Evolutionary conservation across 2,888 invertebrate genomes (phyloP).

Genomic region (Heteromurus nitidus): DNA sequence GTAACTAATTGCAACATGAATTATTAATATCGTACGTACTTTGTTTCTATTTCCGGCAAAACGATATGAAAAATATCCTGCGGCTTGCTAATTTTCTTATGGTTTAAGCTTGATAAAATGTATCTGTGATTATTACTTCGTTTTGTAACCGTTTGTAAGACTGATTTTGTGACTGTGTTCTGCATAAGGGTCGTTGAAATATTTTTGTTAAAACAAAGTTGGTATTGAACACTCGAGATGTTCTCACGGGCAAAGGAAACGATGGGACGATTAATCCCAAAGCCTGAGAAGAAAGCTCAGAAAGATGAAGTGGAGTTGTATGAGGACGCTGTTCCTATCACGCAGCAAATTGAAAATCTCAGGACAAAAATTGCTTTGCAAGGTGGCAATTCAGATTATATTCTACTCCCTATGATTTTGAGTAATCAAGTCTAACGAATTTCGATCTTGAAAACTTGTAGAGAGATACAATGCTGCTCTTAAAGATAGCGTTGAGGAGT

Average conservation of each 20-base stretch:
- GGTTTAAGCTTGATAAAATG: too few relatives aligned
- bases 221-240: neutral
- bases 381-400: conserved; percentile 39
- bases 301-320: conserved; percentile 30
- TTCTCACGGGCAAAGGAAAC: conserved; percentile 19
- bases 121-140: too few relatives aligned
- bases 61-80: too few relatives aligned
- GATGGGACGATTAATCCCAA: conserved; percentile 54
- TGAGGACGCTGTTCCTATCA: conserved; percentile 64
- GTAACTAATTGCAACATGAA: conserved; percentile 14
- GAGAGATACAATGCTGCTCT: conserved; percentile 69
- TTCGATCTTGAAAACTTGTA: too few relatives aligned
- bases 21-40: too few relatives aligned
- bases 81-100: too few relatives aligned
- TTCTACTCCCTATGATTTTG: too few relatives aligned
- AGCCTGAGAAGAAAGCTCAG: conserved; percentile 40
- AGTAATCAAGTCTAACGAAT: too few relatives aligned
- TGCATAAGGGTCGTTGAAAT: neutral
- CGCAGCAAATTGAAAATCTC: conserved; percentile 70
- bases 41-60: too few relatives aligned
- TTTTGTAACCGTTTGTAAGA: neutral
- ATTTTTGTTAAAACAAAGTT: conserved; percentile 4
- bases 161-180: neutral
- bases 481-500: conserved; percentile 68
- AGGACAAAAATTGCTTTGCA: conserved; percentile 68